Evolutionary conservation across 35 echinoderm and acorn worm species (phyloP).

Genomic region (Amphiura filiformis): DNA sequence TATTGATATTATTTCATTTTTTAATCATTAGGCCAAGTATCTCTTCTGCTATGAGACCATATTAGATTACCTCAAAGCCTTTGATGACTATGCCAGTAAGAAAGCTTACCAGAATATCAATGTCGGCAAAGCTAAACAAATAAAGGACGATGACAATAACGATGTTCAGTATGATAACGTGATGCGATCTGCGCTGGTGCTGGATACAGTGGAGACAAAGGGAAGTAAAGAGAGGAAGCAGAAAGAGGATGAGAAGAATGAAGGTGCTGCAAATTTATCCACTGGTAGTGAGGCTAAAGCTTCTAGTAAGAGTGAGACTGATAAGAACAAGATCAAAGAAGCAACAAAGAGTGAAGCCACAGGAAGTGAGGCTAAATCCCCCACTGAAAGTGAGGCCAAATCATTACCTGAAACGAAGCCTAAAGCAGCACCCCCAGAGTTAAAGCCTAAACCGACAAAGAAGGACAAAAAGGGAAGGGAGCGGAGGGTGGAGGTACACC

Average conservation of each 20-base stretch:
- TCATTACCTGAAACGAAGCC: background rate
- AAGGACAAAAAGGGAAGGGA: background rate
- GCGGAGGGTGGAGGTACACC: background rate
- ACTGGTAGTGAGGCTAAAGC: too few relatives aligned
- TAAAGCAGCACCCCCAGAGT: background rate
- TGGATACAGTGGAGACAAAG: too few relatives aligned
- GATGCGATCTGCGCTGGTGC: too few relatives aligned
- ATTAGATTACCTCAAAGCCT: background rate
- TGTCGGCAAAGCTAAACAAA: background rate
- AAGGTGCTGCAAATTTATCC: too few relatives aligned
- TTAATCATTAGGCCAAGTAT: background rate
- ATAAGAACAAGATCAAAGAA: too few relatives aligned
- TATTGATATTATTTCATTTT: too few relatives aligned
- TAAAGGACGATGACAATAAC: too few relatives aligned
- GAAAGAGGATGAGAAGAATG: too few relatives aligned
- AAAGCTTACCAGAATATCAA: background rate
- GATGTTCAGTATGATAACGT: too few relatives aligned
- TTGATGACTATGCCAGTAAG: background rate
- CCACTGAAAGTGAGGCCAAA: background rate
- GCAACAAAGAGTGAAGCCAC: too few relatives aligned
- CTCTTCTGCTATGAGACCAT: conserved; percentile 5
- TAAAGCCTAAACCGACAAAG: background rate
- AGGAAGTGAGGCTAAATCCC: background rate
- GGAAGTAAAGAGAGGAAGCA: too few relatives aligned
- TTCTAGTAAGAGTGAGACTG: too few relatives aligned